Evolutionary conservation across 2,113 vertebrate genomes (phyloP).

Genomic region (Trachemys scripta): DNA sequence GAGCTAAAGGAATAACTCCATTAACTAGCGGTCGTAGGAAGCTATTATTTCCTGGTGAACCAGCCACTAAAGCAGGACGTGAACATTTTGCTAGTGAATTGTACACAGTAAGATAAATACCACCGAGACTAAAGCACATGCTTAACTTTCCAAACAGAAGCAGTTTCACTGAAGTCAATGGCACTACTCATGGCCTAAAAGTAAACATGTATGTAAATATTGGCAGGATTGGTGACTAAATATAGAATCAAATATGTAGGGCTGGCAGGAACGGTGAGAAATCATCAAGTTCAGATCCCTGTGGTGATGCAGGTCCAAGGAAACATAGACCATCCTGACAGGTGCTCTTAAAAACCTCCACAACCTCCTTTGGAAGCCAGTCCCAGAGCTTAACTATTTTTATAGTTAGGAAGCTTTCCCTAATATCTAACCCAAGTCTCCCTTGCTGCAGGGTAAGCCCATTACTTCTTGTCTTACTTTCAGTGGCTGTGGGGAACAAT

Average conservation of each 20-base stretch:
- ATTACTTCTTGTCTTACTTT: not conserved
- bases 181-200: not conserved
- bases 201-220: not conserved
- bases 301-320: not conserved
- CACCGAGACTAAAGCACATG: not conserved
- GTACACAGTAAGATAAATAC: not conserved
- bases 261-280: not conserved
- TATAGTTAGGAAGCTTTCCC: not conserved
- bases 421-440: not conserved
- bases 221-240: not conserved
- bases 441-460: not conserved
- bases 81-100: not conserved
- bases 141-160: not conserved
- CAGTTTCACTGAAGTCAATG: accelerated
- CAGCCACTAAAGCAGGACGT: not conserved
- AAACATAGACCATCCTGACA: not conserved
- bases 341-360: not conserved
- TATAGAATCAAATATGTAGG: not conserved
- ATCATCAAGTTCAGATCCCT: not conserved
- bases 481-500: not conserved
- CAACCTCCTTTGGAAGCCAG: not conserved
- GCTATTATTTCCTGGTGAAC: not conserved
- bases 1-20: not conserved
- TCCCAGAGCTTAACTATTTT: not conserved
- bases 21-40: not conserved